phyloP scores from a whole-genome alignment of 2,888 invertebrate species.

The Dolichopus griseipennis region DNA sequence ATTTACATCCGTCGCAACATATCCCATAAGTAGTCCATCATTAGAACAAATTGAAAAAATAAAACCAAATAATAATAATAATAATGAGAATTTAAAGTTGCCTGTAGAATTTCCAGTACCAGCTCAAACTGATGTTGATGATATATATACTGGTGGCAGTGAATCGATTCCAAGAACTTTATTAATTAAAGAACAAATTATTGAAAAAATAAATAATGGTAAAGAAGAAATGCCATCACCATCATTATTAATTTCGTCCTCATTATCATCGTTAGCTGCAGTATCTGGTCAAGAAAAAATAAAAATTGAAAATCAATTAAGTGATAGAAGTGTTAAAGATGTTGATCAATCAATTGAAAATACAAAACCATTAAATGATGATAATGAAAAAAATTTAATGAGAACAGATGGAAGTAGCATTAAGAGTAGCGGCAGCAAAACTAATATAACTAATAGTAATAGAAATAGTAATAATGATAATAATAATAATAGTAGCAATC shows the following conservation, averaged over 20 bases:
- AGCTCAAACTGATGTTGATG: conserved; percentile 27
- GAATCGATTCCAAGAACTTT: conserved; percentile 24
- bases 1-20: conserved; percentile 17
- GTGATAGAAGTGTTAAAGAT: conserved; percentile 11
- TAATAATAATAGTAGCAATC: conserved; percentile 11
- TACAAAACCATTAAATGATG: not conserved
- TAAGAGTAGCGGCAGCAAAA: too few species aligned
- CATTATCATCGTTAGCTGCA: conserved; percentile 14
- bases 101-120: conserved; percentile 21
- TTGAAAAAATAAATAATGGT: not conserved
- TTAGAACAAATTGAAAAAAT: not conserved
- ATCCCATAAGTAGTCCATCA: conserved; percentile 4
- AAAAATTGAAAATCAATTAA: conserved; percentile 25
- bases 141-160: conserved; percentile 23
- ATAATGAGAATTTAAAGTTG: not conserved
- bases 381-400: too few species aligned
- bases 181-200: conserved; percentile 9
- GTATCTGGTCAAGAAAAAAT: conserved; percentile 26
- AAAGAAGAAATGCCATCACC: not conserved
- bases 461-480: conserved; percentile 7
- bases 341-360: conserved; percentile 14
- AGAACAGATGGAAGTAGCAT: too few species aligned
- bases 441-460: not conserved
- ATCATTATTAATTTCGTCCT: conserved; percentile 9
- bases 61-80: not conserved